phyloP scores from a whole-genome alignment of 2,113 vertebrate genomes.

The Pterocles orientalis region DNA sequence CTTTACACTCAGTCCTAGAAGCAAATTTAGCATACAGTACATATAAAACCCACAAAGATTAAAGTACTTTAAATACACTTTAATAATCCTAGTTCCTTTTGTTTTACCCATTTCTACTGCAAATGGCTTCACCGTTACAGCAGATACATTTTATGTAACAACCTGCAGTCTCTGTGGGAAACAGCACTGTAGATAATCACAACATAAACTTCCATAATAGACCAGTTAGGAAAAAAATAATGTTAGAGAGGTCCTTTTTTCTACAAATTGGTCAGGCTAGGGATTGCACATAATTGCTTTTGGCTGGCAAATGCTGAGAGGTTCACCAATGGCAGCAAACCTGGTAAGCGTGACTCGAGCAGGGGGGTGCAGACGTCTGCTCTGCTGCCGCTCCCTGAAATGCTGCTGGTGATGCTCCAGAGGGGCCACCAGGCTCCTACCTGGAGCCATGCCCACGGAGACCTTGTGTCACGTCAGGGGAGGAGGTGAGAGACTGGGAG shows the following conservation, averaged over 20 bases:
- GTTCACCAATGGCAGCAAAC: background rate
- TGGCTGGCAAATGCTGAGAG: background rate
- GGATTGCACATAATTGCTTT: background rate
- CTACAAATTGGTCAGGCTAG: background rate
- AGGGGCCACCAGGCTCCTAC: background rate
- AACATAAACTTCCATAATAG: conserved; percentile 3
- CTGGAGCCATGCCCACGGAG: background rate
- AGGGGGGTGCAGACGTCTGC: background rate
- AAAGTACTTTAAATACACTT: conserved; percentile 41
- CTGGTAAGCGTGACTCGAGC: background rate
- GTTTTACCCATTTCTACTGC: conserved; percentile 34
- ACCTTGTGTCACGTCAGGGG: background rate
- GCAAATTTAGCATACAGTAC: conserved; percentile 54
- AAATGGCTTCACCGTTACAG: conserved; percentile 19
- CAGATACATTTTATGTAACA: background rate
- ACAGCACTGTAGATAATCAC: background rate
- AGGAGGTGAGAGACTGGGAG: background rate
- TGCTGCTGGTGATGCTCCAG: background rate
- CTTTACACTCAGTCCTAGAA: conserved; percentile 45
- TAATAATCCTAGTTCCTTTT: conserved; percentile 23
- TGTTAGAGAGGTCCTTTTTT: background rate
- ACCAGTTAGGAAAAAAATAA: background rate
- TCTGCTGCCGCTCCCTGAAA: background rate
- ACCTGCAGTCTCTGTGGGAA: background rate
- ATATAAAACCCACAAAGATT: conserved; percentile 23